A percentile compares a stretch with the other conserved stretches of the same genome.
Evolutionary conservation across 2,797 vertebrate species (phyloP).

Genomic region (Eurystomus glaucurus): DNA sequence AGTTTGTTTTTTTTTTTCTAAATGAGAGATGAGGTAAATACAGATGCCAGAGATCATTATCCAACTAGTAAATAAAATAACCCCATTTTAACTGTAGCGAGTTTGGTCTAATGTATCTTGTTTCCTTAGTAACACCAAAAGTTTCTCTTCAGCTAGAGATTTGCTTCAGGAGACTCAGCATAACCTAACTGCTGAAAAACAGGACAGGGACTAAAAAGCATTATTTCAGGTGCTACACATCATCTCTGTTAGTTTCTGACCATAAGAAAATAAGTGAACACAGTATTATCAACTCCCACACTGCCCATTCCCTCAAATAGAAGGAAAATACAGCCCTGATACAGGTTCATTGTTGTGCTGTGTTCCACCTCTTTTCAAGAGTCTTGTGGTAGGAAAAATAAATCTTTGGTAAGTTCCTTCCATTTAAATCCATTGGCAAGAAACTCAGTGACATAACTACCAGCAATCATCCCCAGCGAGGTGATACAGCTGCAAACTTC

Average conservation of each 20-base stretch:
- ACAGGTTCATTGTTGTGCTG: background rate
- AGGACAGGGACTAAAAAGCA: background rate
- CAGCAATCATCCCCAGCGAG: background rate
- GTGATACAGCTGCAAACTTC: background rate
- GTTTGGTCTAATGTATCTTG: background rate
- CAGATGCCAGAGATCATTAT: background rate
- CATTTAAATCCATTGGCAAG: background rate
- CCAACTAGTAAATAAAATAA: background rate
- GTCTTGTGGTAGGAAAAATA: background rate
- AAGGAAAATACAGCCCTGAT: background rate
- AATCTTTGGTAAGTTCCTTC: background rate
- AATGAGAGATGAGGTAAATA: background rate
- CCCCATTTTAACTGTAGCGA: background rate
- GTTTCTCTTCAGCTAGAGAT: background rate
- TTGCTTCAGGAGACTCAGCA: background rate
- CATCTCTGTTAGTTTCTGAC: background rate
- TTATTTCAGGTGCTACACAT: background rate
- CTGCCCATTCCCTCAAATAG: rapidly evolving
- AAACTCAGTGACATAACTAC: background rate
- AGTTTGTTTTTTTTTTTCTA: too few species aligned
- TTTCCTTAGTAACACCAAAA: background rate
- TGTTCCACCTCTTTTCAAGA: background rate
- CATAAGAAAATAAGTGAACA: background rate
- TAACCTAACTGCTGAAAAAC: background rate
- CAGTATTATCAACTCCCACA: background rate